phyloP scores from a whole-genome alignment of 2,797 vertebrate species.

The Melanotaenia maccullochi region DNA sequence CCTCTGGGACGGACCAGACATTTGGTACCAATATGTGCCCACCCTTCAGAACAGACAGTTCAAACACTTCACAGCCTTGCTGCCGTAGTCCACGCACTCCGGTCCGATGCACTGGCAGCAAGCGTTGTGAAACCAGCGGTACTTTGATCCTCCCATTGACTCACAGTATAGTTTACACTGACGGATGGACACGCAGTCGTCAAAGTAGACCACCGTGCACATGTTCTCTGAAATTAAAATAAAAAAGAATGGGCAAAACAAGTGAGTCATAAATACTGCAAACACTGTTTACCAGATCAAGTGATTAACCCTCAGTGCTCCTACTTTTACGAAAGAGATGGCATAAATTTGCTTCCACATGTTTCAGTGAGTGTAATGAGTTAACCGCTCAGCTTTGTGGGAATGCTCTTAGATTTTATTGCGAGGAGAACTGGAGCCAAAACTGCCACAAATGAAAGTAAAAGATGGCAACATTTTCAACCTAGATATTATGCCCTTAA shows the following conservation, averaged over 20 bases:
- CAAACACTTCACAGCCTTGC: slow-evolving; percentile 96
- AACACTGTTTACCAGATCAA: slow-evolving; percentile 38
- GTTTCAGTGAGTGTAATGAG: slow-evolving; percentile 60
- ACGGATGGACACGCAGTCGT: slow-evolving; percentile 98
- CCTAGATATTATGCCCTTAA: slow-evolving; percentile 19
- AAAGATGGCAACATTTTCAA: slow-evolving; percentile 37
- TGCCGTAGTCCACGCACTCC: slow-evolving; percentile 97
- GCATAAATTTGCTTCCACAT: slow-evolving; percentile 48
- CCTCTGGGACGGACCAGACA: slow-evolving; percentile 60
- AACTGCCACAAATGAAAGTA: slow-evolving; percentile 40
- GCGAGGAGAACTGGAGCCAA: slow-evolving; percentile 46
- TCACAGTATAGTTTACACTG: slow-evolving; percentile 98
- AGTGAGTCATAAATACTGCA: slow-evolving; percentile 54
- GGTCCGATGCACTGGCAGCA: slow-evolving; percentile 98
- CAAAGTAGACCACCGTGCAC: slow-evolving; percentile 99
- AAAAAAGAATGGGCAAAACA: slow-evolving; percentile 8
- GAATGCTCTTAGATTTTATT: slow-evolving; percentile 46
- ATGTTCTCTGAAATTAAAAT: slow-evolving; percentile 85
- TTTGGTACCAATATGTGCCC: slow-evolving; percentile 64
- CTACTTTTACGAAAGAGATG: slow-evolving; percentile 46
- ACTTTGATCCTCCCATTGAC: slow-evolving; percentile 99
- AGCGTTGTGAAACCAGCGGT: slow-evolving; percentile 99
- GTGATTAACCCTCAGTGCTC: slow-evolving; percentile 45
- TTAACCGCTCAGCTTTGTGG: slow-evolving; percentile 55
- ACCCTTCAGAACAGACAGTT: slow-evolving; percentile 94